phyloP scores from a whole-genome alignment of 2,888 invertebrate species.

The Synergus japonicus region DNA sequence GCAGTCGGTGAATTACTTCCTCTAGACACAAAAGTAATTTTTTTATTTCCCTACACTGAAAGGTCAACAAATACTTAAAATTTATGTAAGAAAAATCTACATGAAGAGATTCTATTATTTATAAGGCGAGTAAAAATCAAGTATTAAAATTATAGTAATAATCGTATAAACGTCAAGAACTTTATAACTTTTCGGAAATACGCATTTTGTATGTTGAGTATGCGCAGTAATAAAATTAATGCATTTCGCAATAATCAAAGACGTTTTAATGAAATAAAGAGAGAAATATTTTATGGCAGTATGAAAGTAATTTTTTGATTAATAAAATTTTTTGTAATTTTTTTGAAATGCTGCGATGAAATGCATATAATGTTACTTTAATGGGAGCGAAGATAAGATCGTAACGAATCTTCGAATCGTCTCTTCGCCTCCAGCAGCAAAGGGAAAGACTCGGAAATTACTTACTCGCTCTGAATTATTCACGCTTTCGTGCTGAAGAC shows the following conservation, averaged over 20 bases:
- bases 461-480: constrained; percentile 41
- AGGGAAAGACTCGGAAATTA: constrained; percentile 34
- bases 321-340: constrained; percentile 27
- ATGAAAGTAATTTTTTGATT: constrained; percentile 1
- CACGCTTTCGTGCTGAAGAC: constrained; percentile 36
- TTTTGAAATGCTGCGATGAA: constrained; percentile 18
- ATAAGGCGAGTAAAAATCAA: not conserved
- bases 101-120: not conserved
- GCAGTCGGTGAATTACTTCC: not conserved
- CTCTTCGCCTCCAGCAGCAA: constrained; percentile 33
- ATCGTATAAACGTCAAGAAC: not conserved
- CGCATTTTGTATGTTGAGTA: not conserved
- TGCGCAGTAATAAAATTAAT: constrained; percentile 13
- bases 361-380: constrained; percentile 40
- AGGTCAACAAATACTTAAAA: not conserved
- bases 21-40: not conserved
- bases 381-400: constrained; percentile 41
- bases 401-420: constrained; percentile 39
- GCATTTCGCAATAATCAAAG: constrained; percentile 30
- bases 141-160: not conserved
- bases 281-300: not conserved
- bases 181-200: not conserved
- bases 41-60: not conserved
- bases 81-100: not conserved
- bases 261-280: constrained; percentile 16